These are phyloP conservation scores for Daphoenositta chrysoptera DNA, from an alignment of 2,113 vertebrate species.

Conservation along the genomic window DNA sequence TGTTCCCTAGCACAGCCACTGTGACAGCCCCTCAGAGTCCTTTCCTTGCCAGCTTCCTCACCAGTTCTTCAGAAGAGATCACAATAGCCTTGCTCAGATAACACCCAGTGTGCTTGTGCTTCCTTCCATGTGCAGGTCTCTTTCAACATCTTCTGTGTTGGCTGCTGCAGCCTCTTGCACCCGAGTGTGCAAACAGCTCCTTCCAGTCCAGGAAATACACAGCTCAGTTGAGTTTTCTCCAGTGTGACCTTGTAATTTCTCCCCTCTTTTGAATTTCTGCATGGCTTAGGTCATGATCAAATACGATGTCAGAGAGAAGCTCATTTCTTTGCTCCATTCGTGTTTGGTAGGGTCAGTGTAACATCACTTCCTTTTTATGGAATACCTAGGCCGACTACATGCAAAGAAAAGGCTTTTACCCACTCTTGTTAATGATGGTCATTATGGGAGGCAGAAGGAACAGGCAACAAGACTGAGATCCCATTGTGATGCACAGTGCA, in stretches of 20 bases:
- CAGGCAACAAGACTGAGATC: neutral
- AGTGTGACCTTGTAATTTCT: neutral
- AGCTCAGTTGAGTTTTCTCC: neutral
- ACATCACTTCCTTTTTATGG: neutral
- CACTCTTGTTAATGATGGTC: neutral
- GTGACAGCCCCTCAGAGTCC: neutral
- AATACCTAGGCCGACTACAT: neutral
- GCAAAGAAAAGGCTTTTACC: neutral
- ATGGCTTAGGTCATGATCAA: neutral
- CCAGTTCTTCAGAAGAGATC: neutral
- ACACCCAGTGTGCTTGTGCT: neutral
- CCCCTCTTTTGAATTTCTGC: neutral
- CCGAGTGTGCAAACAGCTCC: neutral
- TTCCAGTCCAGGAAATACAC: neutral
- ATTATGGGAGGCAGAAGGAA: neutral
- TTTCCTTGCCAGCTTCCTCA: neutral
- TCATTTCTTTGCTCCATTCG: neutral
- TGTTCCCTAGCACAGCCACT: fast-evolving
- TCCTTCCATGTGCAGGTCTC: neutral
- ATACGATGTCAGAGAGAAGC: neutral
- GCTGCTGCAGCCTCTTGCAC: neutral
- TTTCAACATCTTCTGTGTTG: neutral
- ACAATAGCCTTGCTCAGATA: neutral
- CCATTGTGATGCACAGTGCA: neutral
- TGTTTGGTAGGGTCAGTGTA: neutral